A percentile compares a stretch with the other conserved stretches of the same genome.
phyloP scores from a whole-genome alignment of 2,888 invertebrate species.

The Clostera curtula region DNA sequence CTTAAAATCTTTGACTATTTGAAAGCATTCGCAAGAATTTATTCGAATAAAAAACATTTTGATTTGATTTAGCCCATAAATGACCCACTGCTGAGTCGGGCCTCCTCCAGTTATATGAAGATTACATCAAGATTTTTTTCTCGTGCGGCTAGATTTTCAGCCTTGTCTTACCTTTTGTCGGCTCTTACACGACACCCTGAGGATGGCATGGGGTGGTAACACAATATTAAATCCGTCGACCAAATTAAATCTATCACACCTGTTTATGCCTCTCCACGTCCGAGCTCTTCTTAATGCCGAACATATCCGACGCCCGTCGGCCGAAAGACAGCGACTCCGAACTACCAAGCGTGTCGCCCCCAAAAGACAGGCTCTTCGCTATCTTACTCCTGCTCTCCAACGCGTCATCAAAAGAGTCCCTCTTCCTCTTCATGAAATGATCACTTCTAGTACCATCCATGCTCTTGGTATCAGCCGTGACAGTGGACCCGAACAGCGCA shows the following conservation, averaged over 20 bases:
- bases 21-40: too few relatives aligned
- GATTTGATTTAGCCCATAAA: too few relatives aligned
- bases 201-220: too few relatives aligned
- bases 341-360: constrained; percentile 48
- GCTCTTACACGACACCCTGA: too few relatives aligned
- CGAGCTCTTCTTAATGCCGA: constrained; percentile 38
- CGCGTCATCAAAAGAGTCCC: constrained; percentile 56
- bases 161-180: too few relatives aligned
- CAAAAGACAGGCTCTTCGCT: constrained; percentile 76
- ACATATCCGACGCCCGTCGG: constrained; percentile 55
- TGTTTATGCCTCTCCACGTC: constrained; percentile 79
- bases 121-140: too few relatives aligned
- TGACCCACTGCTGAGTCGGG: too few relatives aligned
- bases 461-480: constrained; percentile 53
- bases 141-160: too few relatives aligned
- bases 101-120: too few relatives aligned
- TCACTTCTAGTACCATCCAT: constrained; percentile 47
- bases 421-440: constrained; percentile 60
- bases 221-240: constrained; percentile 3
- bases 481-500: constrained; percentile 78
- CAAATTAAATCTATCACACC: constrained; percentile 45
- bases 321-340: constrained; percentile 35
- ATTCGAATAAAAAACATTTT: too few relatives aligned
- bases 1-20: too few relatives aligned
- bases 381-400: constrained; percentile 60